These are phyloP conservation scores for Meiosimyza platycephala DNA, from an alignment of 2,888 invertebrate genomes.

Conservation along the genomic window DNA sequence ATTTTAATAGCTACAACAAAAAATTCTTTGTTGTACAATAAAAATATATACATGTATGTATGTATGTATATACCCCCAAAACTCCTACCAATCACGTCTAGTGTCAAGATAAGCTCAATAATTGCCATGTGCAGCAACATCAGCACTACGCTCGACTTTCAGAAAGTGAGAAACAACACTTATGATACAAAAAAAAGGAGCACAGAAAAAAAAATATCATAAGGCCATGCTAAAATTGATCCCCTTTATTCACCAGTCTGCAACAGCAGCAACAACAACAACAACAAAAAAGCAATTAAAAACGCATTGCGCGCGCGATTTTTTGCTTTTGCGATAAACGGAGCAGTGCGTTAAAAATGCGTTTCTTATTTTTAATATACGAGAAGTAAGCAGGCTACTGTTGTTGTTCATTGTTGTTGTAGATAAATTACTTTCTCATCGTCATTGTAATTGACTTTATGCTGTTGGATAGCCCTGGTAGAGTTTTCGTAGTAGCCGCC, in stretches of 20 bases:
- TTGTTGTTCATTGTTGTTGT: not conserved
- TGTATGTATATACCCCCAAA: too few species aligned
- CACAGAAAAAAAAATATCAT: not conserved
- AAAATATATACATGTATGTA: too few species aligned
- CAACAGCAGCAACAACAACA: not conserved
- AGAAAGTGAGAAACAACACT: conserved; percentile 1
- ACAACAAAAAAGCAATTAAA: conserved; percentile 48
- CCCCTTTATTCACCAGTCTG: not conserved
- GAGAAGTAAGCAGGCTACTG: not conserved
- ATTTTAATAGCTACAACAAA: too few species aligned
- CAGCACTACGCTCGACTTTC: not conserved
- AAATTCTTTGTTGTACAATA: too few species aligned
- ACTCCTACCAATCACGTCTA: too few species aligned
- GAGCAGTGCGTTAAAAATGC: conserved; percentile 14
- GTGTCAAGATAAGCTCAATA: conserved; percentile 8
- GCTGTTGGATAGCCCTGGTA: not conserved
- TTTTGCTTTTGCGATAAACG: conserved; percentile 41
- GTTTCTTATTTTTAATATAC: conserved; percentile 10
- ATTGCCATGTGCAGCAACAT: conserved; percentile 6
- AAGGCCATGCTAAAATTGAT: too few species aligned
- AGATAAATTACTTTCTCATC: conserved; percentile 9
- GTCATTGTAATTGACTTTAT: not conserved
- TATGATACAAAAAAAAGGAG: not conserved
- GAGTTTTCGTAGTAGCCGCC: not conserved
- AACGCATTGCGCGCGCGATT: conserved; percentile 48